Base-by-base conservation (phyloP, 2,113 vertebrate species). In the Castor canadensis region DNA sequence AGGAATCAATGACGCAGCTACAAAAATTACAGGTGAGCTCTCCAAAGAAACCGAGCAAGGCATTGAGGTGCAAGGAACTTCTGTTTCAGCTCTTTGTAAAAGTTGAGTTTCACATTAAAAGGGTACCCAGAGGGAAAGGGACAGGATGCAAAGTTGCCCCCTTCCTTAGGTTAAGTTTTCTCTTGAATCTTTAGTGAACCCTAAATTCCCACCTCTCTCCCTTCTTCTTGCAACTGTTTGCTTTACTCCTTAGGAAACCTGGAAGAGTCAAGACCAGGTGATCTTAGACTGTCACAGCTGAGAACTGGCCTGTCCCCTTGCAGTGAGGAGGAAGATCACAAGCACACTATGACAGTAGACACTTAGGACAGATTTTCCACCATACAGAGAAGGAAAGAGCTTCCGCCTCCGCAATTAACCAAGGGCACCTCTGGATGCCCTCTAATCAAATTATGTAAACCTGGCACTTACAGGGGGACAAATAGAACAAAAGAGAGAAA, bases 171-270 rank as follows among this genome's bases (percentile, higher is more conserved):
- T 52, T 93, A 67, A 28, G 43, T 62, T 66, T 89, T n/a, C 58
- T 13, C 20, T 54, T 26, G 35, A 45, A 66, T 79, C 19, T 90
- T 66, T 91, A 17, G 76, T 16, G 16, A 80, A 73, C 32, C 56
- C 13, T 47, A 56, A 38, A 13, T 58, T 87, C 56, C 52, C 35
- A 4, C 12, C n/a, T 69, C 26, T 17, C 19, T 84, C 80, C 32
- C 35, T 47, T 58, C 58, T 56, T 9, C 60, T 28, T 60, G 72
- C 35, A 43, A 40, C 19, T 35, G 6, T 89, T 88, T 38, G 26
- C n/a, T 95, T 89, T 73, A 71, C 56, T 38, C 69, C 45, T 26
- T 35, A 12, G 38, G 43, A 90, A 90, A 77, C 10, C 58, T 73
- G 38, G 35, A 58, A 38, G 38, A 28, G 17, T 38, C 22, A 1